These are phyloP conservation scores for Gonocerus acuteangulatus DNA, from an alignment of 2,888 invertebrate genomes.

Conservation along the genomic window DNA sequence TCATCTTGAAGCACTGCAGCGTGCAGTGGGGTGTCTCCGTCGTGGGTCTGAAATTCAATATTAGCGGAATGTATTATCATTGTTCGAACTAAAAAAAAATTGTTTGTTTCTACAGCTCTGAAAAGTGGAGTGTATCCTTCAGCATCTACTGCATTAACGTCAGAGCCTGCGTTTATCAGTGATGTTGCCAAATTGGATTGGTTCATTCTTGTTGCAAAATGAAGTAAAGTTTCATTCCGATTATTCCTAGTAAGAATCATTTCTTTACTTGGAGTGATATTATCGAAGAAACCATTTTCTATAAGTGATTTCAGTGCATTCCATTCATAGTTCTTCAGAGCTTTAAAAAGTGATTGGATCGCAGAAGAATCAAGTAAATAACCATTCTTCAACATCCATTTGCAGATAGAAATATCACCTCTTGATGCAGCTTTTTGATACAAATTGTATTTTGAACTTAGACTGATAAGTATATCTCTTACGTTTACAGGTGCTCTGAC, in stretches of 20 bases:
- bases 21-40: neutral
- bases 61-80: neutral
- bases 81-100: neutral
- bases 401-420: neutral
- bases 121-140: neutral
- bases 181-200: neutral
- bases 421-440: neutral
- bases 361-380: neutral
- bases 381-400: neutral
- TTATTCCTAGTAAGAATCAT: neutral
- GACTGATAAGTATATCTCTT: neutral
- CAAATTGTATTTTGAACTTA: neutral
- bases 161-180: neutral
- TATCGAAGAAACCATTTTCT: neutral
- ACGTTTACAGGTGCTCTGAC: neutral
- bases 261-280: neutral
- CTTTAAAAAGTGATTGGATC: neutral
- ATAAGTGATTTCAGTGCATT: neutral
- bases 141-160: neutral
- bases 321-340: neutral
- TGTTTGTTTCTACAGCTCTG: neutral
- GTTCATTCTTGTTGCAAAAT: neutral
- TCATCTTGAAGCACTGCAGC: neutral
- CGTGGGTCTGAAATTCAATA: neutral
- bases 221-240: neutral